Conservation (phyloP, 1,140 invertebrate species). For the Drosophila tani region DNA sequence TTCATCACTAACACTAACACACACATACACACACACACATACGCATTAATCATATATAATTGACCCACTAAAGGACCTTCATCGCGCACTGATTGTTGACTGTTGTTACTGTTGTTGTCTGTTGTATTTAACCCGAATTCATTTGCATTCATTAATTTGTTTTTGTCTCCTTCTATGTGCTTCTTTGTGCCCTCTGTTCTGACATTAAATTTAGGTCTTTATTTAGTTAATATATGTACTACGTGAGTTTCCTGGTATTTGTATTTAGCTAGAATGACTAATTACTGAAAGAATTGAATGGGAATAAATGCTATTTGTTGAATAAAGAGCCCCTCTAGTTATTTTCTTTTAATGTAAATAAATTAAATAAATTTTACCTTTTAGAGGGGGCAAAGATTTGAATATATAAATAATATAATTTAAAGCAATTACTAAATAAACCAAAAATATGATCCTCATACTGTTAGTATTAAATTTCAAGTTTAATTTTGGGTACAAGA, state of each 20-base stretch:
- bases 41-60: constrained; percentile 24
- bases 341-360: too few species aligned
- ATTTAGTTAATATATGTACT: constrained; percentile 8
- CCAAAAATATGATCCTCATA: too few species aligned
- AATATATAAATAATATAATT: too few species aligned
- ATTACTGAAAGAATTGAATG: too few species aligned
- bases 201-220: constrained; percentile 9
- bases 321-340: too few species aligned
- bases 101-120: constrained; percentile 22
- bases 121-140: constrained; percentile 35
- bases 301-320: too few species aligned
- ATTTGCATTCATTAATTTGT: constrained; percentile 43
- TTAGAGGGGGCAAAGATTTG: too few species aligned
- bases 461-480: too few species aligned
- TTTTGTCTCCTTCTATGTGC: constrained; percentile 3
- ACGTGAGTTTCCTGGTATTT: constrained; percentile 1
- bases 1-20: constrained; percentile 24
- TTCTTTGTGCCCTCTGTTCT: constrained; percentile 3
- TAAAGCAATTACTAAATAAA: too few species aligned
- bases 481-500: too few species aligned
- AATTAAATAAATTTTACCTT: too few species aligned
- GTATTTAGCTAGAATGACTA: not conserved
- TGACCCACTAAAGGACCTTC: constrained; percentile 46
- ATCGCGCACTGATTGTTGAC: constrained; percentile 37
- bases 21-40: constrained; percentile 1